Base-by-base conservation (phyloP, 2,888 invertebrate species). In the Habrosyne pyritoides region DNA sequence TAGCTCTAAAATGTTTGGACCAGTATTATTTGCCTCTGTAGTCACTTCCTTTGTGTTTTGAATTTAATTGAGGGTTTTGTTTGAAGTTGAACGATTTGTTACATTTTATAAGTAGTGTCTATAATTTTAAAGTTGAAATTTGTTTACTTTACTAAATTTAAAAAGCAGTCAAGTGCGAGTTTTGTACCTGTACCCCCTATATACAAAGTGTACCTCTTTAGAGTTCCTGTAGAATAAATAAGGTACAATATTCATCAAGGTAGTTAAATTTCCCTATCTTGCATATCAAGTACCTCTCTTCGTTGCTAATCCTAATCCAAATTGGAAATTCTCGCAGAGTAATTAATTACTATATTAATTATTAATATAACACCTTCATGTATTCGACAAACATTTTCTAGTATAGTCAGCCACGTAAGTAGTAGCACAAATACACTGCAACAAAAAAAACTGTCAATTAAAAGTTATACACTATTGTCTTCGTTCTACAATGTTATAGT, bases 331-430 rank as follows among this genome's bases (percentile, higher is more conserved):
- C 73, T 67, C 70, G 69, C 47, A 21, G 61, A 76, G 83, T 79
- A 83, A 86, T 86, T 86, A 87, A 86, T 87, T 84, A 86, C 81
- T 76, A 75, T 57, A 60, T 71, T 83, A 80, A 84, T 77, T 73
- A 79, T 77, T 77, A 77, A 80, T 68, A 71, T 60, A 48, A 56
- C 52, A 53, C 54, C 60, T 57, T 59, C 52, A 56, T n/a, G n/a
- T n/a, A n/a, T n/a, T n/a, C n/a, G n/a, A n/a, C n/a, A n/a, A n/a
- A n/a, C n/a, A n/a, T n/a, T n/a, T n/a, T n/a, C n/a, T n/a, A n/a
- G n/a, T n/a, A n/a, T n/a, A n/a, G n/a, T n/a, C n/a, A n/a, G n/a
- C n/a, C n/a, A n/a, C n/a, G n/a, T n/a, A n/a, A n/a, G n/a, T n/a
- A n/a, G n/a, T n/a, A n/a, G n/a, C n/a, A n/a, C n/a, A n/a, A n/a